phyloP scores from a whole-genome alignment of 1,140 invertebrate genomes.

The Melipona quadrifasciata region DNA sequence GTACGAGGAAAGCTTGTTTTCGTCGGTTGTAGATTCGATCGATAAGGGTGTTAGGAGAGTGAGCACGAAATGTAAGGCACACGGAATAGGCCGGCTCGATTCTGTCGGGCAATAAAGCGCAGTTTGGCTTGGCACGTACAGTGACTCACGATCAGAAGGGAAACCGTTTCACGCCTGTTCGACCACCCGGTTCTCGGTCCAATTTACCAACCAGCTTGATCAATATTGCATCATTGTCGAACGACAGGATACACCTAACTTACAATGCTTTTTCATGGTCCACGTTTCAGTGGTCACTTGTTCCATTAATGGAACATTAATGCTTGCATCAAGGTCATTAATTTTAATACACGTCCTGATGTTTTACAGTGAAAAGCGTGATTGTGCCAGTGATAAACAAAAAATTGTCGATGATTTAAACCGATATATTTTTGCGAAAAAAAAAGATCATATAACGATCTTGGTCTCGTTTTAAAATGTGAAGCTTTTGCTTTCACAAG shows the following conservation, averaged over 20 bases:
- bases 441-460: too few relatives aligned
- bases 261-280: too few relatives aligned
- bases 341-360: too few relatives aligned
- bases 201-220: slow-evolving; percentile 66
- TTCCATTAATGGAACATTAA: too few relatives aligned
- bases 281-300: too few relatives aligned
- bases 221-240: slow-evolving; percentile 60
- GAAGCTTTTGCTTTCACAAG: too few relatives aligned
- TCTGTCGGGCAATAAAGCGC: slow-evolving; percentile 12
- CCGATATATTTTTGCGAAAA: too few relatives aligned
- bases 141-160: slow-evolving; percentile 45
- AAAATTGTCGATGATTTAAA: too few relatives aligned
- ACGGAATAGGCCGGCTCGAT: slow-evolving; percentile 3
- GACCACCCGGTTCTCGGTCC: slow-evolving; percentile 43
- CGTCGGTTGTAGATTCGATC: slow-evolving; percentile 7
- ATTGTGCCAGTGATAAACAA: too few relatives aligned
- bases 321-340: too few relatives aligned
- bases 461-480: too few relatives aligned
- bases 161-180: slow-evolving; percentile 37
- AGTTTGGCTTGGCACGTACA: slow-evolving; percentile 10
- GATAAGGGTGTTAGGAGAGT: slow-evolving; percentile 9
- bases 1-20: background rate
- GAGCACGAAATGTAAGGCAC: background rate
- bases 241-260: background rate
- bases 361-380: too few relatives aligned